Evolutionary conservation across 30 jellyfish, hydroid and myxozoan genomes (phyloP).

Genomic region (Phacellophora camtschatica): DNA sequence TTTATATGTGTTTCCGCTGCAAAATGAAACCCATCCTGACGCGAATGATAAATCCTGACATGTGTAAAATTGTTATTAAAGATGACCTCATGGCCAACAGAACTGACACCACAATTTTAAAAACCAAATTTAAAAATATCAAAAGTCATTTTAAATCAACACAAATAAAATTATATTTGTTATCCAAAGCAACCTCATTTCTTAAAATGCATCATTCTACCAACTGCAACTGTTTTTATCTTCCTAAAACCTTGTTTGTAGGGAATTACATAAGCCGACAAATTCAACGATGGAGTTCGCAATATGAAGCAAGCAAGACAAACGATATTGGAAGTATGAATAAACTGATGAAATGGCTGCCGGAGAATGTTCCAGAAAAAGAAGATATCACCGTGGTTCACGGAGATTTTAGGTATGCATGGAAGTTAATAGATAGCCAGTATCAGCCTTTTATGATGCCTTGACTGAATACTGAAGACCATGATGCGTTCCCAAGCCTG

Average conservation of each 20-base stretch:
- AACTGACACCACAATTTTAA: too few relatives aligned
- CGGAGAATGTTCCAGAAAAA: conserved; percentile 61
- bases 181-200: too few relatives aligned
- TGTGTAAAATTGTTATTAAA: too few relatives aligned
- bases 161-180: too few relatives aligned
- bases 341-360: conserved; percentile 86
- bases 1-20: too few relatives aligned
- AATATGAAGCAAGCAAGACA: conserved; percentile 78
- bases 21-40: too few relatives aligned
- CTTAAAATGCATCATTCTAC: too few relatives aligned
- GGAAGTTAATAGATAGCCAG: too few relatives aligned
- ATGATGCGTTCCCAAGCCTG: neutral
- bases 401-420: conserved; percentile 97
- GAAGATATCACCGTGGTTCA: conserved; percentile 74
- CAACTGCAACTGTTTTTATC: neutral
- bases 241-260: neutral
- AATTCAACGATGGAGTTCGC: conserved; percentile 83
- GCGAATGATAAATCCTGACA: too few relatives aligned
- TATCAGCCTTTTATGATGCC: neutral
- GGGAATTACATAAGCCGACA: conserved; percentile 83
- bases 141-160: too few relatives aligned
- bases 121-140: too few relatives aligned
- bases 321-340: conserved; percentile 69
- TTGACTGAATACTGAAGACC: neutral
- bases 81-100: too few relatives aligned